These are phyloP conservation scores for Blastomussa wellsi DNA, from an alignment of 92 coral and sea anemone species.

Conservation along the genomic window DNA sequence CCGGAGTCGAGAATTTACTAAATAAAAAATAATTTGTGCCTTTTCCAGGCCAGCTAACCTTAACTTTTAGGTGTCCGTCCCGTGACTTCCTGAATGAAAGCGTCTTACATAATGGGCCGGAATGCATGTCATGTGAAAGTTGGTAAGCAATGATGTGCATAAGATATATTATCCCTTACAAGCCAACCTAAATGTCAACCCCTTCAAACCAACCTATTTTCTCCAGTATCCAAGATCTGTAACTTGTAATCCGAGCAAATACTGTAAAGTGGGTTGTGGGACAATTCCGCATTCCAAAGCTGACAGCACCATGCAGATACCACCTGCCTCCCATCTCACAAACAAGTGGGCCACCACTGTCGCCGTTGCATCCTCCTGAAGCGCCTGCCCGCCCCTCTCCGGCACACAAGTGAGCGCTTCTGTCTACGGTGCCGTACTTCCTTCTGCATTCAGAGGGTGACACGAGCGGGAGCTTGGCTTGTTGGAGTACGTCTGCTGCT, in stretches of 20 bases:
- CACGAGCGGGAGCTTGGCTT: slow-evolving; percentile 64
- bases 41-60: too few species aligned
- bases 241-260: slow-evolving; percentile 64
- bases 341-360: slow-evolving; percentile 80
- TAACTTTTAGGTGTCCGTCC: too few species aligned
- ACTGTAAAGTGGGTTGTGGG: slow-evolving; percentile 75
- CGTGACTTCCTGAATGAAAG: too few species aligned
- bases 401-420: slow-evolving; percentile 69
- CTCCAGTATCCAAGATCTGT: slow-evolving; percentile 55
- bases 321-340: slow-evolving; percentile 71
- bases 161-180: too few species aligned
- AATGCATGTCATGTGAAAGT: too few species aligned
- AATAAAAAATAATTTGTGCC: too few species aligned
- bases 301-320: slow-evolving; percentile 81
- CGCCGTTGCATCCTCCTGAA: slow-evolving; percentile 79
- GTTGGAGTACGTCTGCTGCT: slow-evolving; percentile 64
- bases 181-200: background rate
- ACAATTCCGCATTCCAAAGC: slow-evolving; percentile 68
- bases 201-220: slow-evolving; percentile 35
- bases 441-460: slow-evolving; percentile 60
- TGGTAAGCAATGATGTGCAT: too few species aligned
- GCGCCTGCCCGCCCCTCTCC: slow-evolving; percentile 57
- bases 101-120: too few species aligned
- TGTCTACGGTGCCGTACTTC: slow-evolving; percentile 53
- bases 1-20: too few species aligned